phyloP scores from a whole-genome alignment of 2,113 vertebrate genomes.

The Hemiscyllium ocellatum region DNA sequence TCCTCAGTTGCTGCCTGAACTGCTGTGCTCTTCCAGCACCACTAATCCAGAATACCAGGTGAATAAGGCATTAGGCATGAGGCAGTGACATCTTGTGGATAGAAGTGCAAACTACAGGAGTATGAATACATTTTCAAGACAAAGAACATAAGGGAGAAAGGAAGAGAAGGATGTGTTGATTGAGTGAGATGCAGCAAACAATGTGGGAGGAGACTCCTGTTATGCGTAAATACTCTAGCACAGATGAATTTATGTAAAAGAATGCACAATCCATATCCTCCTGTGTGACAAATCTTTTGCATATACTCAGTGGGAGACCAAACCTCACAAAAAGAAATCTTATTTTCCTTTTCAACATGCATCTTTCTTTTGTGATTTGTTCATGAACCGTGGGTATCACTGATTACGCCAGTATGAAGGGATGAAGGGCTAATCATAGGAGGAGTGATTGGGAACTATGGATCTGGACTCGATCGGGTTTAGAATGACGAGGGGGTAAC shows the following conservation, averaged over 20 bases:
- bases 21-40: too few relatives aligned
- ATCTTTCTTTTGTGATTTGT: too few relatives aligned
- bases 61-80: not conserved
- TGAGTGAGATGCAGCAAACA: not conserved
- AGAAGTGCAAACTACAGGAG: not conserved
- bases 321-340: not conserved
- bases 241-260: not conserved
- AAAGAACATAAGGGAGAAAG: not conserved
- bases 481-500: too few relatives aligned
- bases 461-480: too few relatives aligned
- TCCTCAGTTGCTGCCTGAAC: too few relatives aligned
- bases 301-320: not conserved
- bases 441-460: too few relatives aligned
- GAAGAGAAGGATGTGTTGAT: not conserved
- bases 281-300: not conserved
- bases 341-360: not conserved
- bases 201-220: not conserved
- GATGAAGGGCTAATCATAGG: too few relatives aligned
- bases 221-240: not conserved
- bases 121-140: not conserved
- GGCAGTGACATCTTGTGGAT: not conserved
- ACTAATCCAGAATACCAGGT: too few relatives aligned
- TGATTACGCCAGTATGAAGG: too few relatives aligned
- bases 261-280: not conserved
- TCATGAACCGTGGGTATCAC: too few relatives aligned